Conservation (phyloP, 2,888 invertebrate species). For the Leptinotarsa juncta region DNA sequence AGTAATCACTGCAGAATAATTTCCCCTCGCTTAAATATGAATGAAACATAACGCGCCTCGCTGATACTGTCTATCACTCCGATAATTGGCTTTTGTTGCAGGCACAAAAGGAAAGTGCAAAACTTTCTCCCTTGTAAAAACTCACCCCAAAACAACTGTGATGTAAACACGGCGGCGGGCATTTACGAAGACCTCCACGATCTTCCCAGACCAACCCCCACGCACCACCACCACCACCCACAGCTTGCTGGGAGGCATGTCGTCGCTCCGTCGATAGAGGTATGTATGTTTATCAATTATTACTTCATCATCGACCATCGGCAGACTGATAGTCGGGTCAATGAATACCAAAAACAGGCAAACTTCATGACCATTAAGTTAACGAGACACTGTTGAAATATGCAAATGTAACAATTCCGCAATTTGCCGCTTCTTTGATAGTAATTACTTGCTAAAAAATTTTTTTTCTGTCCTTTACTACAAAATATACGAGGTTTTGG, state of each 20-base stretch:
- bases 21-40: constrained; percentile 26
- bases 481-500: too few relatives aligned
- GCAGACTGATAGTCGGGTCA: not conserved
- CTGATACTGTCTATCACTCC: constrained; percentile 47
- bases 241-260: constrained; percentile 62
- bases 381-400: too few relatives aligned
- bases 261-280: constrained; percentile 68
- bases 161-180: constrained; percentile 71
- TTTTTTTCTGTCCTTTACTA: too few relatives aligned
- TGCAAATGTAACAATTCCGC: too few relatives aligned
- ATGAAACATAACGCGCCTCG: constrained; percentile 31
- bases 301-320: not conserved
- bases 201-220: constrained; percentile 68
- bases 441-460: too few relatives aligned
- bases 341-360: too few relatives aligned
- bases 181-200: constrained; percentile 85
- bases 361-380: too few relatives aligned
- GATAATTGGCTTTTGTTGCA: constrained; percentile 66
- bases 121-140: constrained; percentile 87
- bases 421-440: too few relatives aligned
- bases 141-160: constrained; percentile 70
- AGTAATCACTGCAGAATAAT: constrained; percentile 27
- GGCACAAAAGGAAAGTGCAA: constrained; percentile 88
- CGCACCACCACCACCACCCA: constrained; percentile 59
- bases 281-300: constrained; percentile 45